Base-by-base conservation (phyloP, 2,797 vertebrate genomes). In the Rhinichthys osculus region DNA sequence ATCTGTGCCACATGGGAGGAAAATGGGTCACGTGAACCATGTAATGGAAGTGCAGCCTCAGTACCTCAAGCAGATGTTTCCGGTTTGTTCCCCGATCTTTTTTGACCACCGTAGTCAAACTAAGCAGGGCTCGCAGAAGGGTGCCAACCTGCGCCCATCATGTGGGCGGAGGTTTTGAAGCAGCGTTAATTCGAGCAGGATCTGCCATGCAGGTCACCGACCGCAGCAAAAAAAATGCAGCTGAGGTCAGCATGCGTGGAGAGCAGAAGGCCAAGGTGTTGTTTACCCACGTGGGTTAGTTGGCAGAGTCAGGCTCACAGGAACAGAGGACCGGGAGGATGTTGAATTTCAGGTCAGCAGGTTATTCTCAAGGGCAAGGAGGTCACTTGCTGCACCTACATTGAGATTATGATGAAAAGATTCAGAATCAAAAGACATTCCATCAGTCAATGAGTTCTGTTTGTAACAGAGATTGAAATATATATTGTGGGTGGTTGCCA, bases 241-340 rank as follows among this genome's bases (percentile, higher is more conserved):
- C 89, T 87, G 80, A 89, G 81, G 87, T 90, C 89, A 90, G 89
- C 89, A 85, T 67, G 87, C 82, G 74, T 67, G 64, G 33, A 57
- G 74, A 74, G 87, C 35, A 69, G 44, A 81, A 82, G 87, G 86
- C 74, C 57, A 91, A 94, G 91, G 91, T 93, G 93, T 92, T 94
- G 92, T 93, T 94, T 92, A 93, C 90, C 91, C 92, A 91, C 85
- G 87, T 86, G 54, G 87, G 92, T 89, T 87, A 88, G 89, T 92
- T 93, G 91, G 91, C 92, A 92, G 87, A 87, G 90, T 87, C 87
- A 89, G 88, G 88, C 90, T 88, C 86, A 40, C 47, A 64, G 44
- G 70, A 81, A 67, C 78, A 30, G 69, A 80, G 21, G 78, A 72
- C 74, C 33, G 40, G 62, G 30, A 87, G 80, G 85, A 89, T 87